Base-by-base conservation (phyloP, 2,113 vertebrate genomes). In the Hystrix cristata region DNA sequence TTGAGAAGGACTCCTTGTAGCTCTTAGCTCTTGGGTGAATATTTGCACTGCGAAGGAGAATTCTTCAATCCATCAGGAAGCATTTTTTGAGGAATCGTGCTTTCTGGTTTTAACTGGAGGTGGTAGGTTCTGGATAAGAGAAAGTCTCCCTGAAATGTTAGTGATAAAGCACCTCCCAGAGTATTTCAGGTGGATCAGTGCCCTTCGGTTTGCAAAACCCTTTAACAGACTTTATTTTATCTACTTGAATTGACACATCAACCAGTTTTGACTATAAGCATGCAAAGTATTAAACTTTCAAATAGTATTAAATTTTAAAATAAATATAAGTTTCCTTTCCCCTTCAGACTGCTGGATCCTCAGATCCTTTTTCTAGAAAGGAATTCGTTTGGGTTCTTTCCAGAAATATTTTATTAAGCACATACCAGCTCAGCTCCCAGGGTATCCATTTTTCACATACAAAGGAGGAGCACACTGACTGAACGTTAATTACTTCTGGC, bases 331-430 rank as follows among this genome's bases (percentile, higher is more conserved):
- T 93, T 21, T 5, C 2, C 6, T 14, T 92, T 48, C 29, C 57
- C 83, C 55, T 4, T 43, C n/a, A 79, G 48, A 74, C n/a, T 89
- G 7, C 19, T 83, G 16, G 83, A 55, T 87, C 59, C 31, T 89
- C 43, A 83, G 14, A 88, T 93, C 15, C 31, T 4, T 71, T 74
- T 13, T 48, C 13, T 62, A 64, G 16, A 51, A 34, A 65, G 78
- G 6, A 86, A 65, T 91, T 85, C 74, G n/a, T 83, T 95, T 80
- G 29, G 23, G 8, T 94, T 91, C 11, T 93, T 81, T 91, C 81
- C 38, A 93, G 87, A 90, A 86, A n/a, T 79, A 86, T 89, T 91
- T 97, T 79, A 79, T 95, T 91, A 89, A 89, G 59, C 23, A 51
- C 8, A 55, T 21, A 46, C 27, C 51, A 83, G 62, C 16, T 65